Conservation (phyloP, 1,140 invertebrate genomes). For the Procambarus virginalis region DNA sequence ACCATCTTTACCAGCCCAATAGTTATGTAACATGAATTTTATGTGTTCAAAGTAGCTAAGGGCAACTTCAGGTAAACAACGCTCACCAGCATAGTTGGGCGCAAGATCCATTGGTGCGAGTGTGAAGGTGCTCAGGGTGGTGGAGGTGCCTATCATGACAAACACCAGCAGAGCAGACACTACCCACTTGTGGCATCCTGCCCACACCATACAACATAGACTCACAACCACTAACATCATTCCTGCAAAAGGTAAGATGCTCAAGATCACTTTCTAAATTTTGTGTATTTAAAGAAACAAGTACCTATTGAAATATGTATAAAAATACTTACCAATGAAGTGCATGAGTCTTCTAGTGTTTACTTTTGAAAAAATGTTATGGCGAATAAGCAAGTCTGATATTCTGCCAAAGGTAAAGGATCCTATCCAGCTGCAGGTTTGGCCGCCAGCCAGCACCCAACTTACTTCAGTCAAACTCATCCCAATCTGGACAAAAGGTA, state of each 20-base stretch:
- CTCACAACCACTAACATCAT: slow-evolving; percentile 21
- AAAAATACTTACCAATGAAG: slow-evolving; percentile 26
- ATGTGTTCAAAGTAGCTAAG: too few relatives aligned
- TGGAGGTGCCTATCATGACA: slow-evolving; percentile 13
- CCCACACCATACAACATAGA: slow-evolving; percentile 29
- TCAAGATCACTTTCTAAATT: neutral
- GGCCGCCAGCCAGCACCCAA: slow-evolving; percentile 24
- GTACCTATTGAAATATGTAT: too few relatives aligned
- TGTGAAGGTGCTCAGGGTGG: slow-evolving; percentile 30
- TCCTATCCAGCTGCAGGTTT: slow-evolving; percentile 9
- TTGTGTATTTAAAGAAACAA: too few relatives aligned
- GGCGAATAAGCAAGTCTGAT: slow-evolving; percentile 18
- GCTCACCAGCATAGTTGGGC: slow-evolving; percentile 54
- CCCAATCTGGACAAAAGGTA: slow-evolving; percentile 17
- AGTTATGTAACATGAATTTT: too few relatives aligned
- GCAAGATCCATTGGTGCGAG: slow-evolving; percentile 53
- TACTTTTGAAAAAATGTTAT: slow-evolving; percentile 2
- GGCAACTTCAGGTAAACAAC: neutral
- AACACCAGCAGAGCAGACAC: slow-evolving; percentile 45
- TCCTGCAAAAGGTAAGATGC: neutral
- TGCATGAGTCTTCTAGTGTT: slow-evolving; percentile 42
- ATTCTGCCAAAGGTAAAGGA: slow-evolving; percentile 39
- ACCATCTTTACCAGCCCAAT: too few relatives aligned
- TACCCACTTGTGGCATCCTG: slow-evolving; percentile 16
- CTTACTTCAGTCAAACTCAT: slow-evolving; percentile 34